Base-by-base conservation (phyloP, 2,113 vertebrate genomes). In the Lynx canadensis region DNA sequence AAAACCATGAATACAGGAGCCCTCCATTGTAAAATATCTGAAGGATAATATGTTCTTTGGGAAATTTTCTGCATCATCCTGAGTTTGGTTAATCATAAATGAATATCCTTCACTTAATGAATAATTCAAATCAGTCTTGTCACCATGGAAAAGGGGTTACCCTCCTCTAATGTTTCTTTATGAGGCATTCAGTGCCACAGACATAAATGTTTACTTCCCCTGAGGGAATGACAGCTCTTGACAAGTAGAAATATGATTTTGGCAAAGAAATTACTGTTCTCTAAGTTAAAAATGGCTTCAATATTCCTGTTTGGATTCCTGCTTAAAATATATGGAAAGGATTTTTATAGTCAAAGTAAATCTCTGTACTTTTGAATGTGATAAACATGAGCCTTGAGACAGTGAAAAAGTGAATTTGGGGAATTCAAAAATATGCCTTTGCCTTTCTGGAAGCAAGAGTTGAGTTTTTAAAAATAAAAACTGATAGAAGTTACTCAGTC, bases 111-210 rank as follows among this genome's bases (percentile, higher is more conserved):
- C 50, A 63, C 52, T 89, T 96, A 90, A 97, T 97, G 96, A 97
- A 97, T 97, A 97, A 97, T 97, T 97, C 95, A 98, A 80, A 84
- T 85, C 92, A 80, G 52, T 86, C 96, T 50, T 74, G 69, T 95
- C 78, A 16, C 73, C 81, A 45, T 90, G 69, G 91, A 90, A 94
- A 91, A 97, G 65, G 63, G 27, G 23, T 63, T 86, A 31, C 36
- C 76, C 48, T 60, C 36, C 90, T 90, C 79, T 45, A 18, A 23
- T 82, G 93, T 95, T 76, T 92, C 65, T 90, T 86, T 66, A 68
- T 55, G 73, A 98, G 68, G 31, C 45, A 68, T 71, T 97, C n/a
- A 48, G 4, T 23, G 45, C 33, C 76, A 60, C 19, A 80, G 76
- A 91, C 18, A 52, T 69, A 83, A 78, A 60, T 88, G 60, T 91